Evolutionary conservation across 2,113 vertebrate genomes (phyloP).

Genomic region (Equus quagga): DNA sequence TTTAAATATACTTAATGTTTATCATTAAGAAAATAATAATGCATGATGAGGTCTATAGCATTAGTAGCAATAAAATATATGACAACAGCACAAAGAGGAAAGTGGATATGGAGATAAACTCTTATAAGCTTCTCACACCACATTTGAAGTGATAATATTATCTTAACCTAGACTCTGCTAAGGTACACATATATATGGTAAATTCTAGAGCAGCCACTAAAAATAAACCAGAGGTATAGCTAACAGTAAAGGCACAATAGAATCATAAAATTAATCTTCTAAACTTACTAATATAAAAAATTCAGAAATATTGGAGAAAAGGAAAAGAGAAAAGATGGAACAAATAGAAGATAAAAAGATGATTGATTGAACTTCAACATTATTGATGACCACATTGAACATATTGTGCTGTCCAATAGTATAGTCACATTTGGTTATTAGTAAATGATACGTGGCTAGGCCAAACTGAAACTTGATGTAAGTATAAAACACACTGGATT

Average conservation of each 20-base stretch:
- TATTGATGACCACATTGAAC: neutral
- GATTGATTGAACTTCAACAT: neutral
- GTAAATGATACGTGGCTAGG: neutral
- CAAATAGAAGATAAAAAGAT: neutral
- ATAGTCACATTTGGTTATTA: neutral
- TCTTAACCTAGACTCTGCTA: neutral
- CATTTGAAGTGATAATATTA: neutral
- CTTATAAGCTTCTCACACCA: neutral
- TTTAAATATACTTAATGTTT: neutral
- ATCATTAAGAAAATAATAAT: slow-evolving; percentile 19
- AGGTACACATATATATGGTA: neutral
- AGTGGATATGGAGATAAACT: neutral
- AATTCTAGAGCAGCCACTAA: neutral
- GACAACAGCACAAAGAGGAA: neutral
- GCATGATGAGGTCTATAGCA: neutral
- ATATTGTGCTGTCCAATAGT: neutral
- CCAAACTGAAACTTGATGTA: neutral
- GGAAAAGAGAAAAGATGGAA: neutral
- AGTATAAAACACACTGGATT: neutral
- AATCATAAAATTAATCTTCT: neutral
- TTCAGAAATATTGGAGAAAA: neutral
- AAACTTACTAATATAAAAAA: neutral
- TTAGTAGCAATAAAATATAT: neutral
- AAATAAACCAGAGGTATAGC: neutral
- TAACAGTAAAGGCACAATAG: neutral